Percentiles rank a stretch among this genome's conserved stretches.
phyloP scores from a whole-genome alignment of 1,140 invertebrate species.

The Trichonephila clavipes region DNA sequence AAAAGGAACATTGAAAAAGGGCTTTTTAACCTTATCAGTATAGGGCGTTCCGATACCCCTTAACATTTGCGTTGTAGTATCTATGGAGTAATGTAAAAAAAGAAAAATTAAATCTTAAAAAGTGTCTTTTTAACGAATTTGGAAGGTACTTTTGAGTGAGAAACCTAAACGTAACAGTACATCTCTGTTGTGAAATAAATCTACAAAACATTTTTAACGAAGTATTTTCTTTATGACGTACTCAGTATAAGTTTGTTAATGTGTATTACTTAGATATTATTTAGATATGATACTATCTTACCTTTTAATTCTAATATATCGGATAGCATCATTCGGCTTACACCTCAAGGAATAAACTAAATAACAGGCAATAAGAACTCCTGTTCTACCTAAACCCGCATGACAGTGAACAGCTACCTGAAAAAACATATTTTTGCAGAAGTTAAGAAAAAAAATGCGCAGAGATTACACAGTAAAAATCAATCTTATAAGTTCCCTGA shows the following conservation, averaged over 20 bases:
- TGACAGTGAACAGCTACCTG: slow-evolving; percentile 91
- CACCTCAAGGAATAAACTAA: slow-evolving; percentile 90
- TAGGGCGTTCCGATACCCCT: too few species aligned
- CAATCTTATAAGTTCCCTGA: neutral
- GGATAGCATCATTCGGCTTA: slow-evolving; percentile 89
- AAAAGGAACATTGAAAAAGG: too few species aligned
- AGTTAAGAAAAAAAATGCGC: neutral
- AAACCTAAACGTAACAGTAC: too few species aligned
- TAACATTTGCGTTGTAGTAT: too few species aligned
- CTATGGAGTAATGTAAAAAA: too few species aligned
- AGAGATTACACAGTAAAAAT: neutral
- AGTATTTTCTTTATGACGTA: too few species aligned
- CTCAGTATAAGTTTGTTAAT: neutral
- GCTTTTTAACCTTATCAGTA: too few species aligned
- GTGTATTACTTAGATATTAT: neutral
- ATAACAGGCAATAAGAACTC: slow-evolving; percentile 92
- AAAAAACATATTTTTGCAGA: slow-evolving; percentile 2
- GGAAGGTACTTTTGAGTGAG: too few species aligned
- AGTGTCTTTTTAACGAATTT: too few species aligned
- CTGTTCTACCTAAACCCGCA: slow-evolving; percentile 92
- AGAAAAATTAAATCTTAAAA: too few species aligned
- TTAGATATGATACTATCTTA: slow-evolving; percentile 64
- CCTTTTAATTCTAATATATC: slow-evolving; percentile 89
- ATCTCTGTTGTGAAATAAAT: too few species aligned
- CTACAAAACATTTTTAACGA: too few species aligned